phyloP scores from a whole-genome alignment of 2,113 vertebrate species.

The Zeus faber region DNA sequence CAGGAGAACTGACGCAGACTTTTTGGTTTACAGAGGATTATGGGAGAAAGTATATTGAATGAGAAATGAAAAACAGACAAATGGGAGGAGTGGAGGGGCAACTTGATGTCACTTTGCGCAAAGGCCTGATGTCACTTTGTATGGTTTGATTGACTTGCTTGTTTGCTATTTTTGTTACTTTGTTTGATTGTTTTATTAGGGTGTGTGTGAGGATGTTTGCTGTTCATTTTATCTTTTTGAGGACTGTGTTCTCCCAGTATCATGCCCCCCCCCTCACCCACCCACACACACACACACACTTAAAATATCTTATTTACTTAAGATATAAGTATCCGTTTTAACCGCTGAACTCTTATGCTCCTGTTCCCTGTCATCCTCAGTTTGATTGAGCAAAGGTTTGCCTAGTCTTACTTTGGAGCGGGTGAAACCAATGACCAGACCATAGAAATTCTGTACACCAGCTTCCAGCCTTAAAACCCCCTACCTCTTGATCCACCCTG shows the following conservation, averaged over 20 bases:
- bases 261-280: constrained; percentile 37
- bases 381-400: constrained; percentile 41
- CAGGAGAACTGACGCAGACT: constrained; percentile 44
- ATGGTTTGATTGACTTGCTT: constrained; percentile 66
- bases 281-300: constrained; percentile 42
- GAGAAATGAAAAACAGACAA: constrained; percentile 31
- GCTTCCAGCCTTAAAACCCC: constrained; percentile 79
- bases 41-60: constrained; percentile 47
- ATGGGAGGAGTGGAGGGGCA: constrained; percentile 50
- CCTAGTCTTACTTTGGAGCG: constrained; percentile 56
- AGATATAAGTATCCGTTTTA: constrained; percentile 18
- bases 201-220: constrained; percentile 63
- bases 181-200: constrained; percentile 40
- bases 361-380: constrained; percentile 26
- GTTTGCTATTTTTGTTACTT: constrained; percentile 43
- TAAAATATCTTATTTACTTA: constrained; percentile 32
- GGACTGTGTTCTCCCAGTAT: constrained; percentile 56
- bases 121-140: constrained; percentile 77
- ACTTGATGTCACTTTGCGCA: constrained; percentile 78
- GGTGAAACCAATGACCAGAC: constrained; percentile 49
- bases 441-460: constrained; percentile 64
- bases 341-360: constrained; percentile 23
- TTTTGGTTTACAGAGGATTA: constrained; percentile 54
- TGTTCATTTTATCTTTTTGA: constrained; percentile 57
- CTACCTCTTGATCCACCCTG: constrained; percentile 56